phyloP scores from a whole-genome alignment of 1,140 invertebrate species.

The Wiebesia pumilae region DNA sequence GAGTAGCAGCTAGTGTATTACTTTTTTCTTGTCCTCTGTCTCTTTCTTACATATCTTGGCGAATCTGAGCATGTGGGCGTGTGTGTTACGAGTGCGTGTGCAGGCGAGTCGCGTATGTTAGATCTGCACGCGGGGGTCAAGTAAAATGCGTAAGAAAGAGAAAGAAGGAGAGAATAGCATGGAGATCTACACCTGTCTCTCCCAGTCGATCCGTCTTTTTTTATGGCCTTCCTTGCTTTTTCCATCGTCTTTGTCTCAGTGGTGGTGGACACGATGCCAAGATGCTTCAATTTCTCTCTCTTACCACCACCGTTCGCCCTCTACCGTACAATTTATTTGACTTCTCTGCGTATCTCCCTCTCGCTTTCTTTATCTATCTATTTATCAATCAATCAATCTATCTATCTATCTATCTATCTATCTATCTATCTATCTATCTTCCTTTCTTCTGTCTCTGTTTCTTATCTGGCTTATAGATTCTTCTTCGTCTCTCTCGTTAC shows the following conservation, averaged over 20 bases:
- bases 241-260: neutral
- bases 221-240: neutral
- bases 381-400: neutral
- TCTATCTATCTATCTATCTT: constrained; percentile 27
- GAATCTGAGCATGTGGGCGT: constrained; percentile 44
- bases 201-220: neutral
- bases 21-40: neutral
- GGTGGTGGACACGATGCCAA: constrained; percentile 4
- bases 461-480: neutral
- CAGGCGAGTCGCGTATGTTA: constrained; percentile 18
- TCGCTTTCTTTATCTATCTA: constrained; percentile 11
- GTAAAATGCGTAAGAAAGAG: neutral
- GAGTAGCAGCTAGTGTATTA: neutral
- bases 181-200: constrained; percentile 39
- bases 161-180: neutral
- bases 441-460: neutral
- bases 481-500: neutral
- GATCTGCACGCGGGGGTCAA: constrained; percentile 20
- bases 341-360: neutral
- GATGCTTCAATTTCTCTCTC: constrained; percentile 36
- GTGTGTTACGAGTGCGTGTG: neutral
- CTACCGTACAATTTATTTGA: constrained; percentile 40
- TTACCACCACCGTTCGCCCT: constrained; percentile 11
- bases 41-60: neutral
- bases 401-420: neutral